Evolutionary conservation across 2,113 vertebrate genomes (phyloP).

Genomic region (Globicephala melas): DNA sequence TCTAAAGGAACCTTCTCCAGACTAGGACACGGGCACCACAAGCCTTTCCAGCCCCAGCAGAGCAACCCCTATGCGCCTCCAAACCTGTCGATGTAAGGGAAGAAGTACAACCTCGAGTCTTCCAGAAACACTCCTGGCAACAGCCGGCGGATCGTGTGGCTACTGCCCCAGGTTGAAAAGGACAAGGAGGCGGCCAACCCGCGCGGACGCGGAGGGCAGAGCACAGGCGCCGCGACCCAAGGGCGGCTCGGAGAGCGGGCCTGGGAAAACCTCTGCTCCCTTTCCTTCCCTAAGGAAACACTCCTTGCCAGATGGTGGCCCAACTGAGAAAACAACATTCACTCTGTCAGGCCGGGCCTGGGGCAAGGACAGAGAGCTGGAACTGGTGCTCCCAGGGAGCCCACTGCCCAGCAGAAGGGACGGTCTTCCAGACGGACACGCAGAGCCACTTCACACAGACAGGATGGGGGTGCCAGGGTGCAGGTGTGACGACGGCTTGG

Average conservation of each 20-base stretch:
- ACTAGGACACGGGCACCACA: not conserved
- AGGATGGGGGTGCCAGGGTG: not conserved
- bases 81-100: not conserved
- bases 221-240: fast-evolving
- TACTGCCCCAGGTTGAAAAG: not conserved
- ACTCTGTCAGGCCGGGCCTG: not conserved
- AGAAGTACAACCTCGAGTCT: not conserved
- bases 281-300: not conserved
- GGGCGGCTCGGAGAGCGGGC: fast-evolving
- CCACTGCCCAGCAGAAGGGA: not conserved
- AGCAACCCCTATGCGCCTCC: not conserved
- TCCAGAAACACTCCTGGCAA: not conserved
- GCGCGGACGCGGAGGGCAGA: no score
- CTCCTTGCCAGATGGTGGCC: not conserved
- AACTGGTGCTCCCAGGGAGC: not conserved
- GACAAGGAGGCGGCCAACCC: not conserved
- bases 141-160: not conserved
- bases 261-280: not conserved
- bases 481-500: fast-evolving
- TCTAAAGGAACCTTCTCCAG: no score
- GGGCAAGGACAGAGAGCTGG: not conserved
- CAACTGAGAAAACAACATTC: not conserved
- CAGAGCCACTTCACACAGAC: not conserved
- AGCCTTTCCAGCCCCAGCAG: not conserved
- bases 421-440: fast-evolving